These are phyloP conservation scores for Eudyptes chrysolophus DNA, from an alignment of 2,113 vertebrate genomes.

Conservation along the genomic window DNA sequence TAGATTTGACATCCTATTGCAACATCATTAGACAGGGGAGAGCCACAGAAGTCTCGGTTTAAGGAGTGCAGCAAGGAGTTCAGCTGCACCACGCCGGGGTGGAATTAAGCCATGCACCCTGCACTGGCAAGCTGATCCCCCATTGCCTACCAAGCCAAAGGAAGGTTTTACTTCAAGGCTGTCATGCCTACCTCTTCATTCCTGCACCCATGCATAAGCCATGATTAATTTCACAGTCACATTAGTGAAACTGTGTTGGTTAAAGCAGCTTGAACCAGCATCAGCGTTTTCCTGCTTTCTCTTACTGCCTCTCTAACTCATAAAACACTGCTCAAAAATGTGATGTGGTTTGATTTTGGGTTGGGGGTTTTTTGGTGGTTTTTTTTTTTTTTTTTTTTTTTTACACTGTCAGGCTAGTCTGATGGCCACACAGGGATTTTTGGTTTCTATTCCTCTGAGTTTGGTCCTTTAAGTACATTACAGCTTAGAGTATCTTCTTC, in stretches of 20 bases:
- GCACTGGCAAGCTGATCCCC: neutral
- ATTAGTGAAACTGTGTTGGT: no score
- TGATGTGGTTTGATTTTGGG: neutral
- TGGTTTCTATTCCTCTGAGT: neutral
- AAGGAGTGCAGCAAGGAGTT: neutral
- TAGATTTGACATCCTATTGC: neutral
- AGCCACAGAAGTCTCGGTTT: neutral
- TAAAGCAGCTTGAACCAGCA: neutral
- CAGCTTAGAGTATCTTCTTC: neutral
- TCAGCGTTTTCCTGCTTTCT: neutral
- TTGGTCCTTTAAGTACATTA: neutral
- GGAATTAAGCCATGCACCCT: accelerated
- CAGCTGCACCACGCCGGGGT: neutral
- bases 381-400: no score
- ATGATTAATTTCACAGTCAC: neutral
- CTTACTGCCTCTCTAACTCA: neutral
- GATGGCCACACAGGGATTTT: neutral
- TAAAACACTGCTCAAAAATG: neutral
- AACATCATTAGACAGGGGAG: neutral
- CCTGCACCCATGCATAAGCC: neutral
- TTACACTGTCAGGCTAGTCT: neutral
- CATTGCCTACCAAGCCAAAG: neutral
- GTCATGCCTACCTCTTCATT: neutral
- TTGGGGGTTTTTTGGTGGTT: neutral
- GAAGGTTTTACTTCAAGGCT: neutral